Evolutionary conservation across 2,113 vertebrate genomes (phyloP).

Genomic region (Martes martes): DNA sequence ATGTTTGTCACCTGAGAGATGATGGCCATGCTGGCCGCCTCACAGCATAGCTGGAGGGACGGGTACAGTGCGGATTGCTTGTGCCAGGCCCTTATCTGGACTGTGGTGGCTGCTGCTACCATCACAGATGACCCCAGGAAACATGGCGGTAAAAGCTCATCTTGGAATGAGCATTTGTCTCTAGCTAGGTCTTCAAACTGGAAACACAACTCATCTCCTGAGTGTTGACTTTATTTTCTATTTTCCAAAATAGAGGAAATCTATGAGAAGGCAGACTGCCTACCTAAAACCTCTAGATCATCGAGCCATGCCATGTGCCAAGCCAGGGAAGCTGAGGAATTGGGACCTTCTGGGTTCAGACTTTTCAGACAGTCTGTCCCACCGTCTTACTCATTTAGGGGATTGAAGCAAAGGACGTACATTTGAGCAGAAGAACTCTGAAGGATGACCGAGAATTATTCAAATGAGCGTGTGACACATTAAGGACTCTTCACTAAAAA

Average conservation of each 20-base stretch:
- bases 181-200: neutral
- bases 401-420: neutral
- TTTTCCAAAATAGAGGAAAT: neutral
- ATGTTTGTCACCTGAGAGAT: neutral
- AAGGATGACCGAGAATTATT: neutral
- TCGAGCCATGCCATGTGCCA: accelerated
- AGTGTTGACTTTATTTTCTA: neutral
- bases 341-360: neutral
- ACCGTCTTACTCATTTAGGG: accelerated
- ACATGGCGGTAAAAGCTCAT: neutral
- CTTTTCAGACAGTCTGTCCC: neutral
- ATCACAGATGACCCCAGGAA: accelerated
- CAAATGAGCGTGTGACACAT: neutral
- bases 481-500: neutral
- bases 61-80: accelerated
- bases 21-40: accelerated
- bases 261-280: neutral
- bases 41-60: accelerated
- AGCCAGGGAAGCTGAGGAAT: neutral
- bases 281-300: neutral
- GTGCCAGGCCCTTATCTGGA: accelerated
- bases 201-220: neutral
- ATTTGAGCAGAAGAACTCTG: neutral
- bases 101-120: accelerated
- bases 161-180: neutral